These are phyloP conservation scores for Oligia latruncula DNA, from an alignment of 2,888 invertebrate genomes.

Conservation along the genomic window DNA sequence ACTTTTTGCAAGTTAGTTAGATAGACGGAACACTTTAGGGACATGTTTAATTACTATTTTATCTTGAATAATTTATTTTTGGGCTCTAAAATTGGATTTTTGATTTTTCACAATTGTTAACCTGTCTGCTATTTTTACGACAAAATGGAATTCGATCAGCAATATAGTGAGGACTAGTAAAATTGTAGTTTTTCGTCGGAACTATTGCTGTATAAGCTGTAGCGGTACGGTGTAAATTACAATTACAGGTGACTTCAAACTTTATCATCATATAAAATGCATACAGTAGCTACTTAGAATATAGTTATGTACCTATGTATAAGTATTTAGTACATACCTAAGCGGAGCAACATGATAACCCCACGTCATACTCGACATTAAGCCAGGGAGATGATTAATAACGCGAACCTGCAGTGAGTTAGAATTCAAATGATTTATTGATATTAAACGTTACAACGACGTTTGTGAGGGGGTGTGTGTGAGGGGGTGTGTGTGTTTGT, in stretches of 20 bases:
- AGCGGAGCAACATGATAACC: not conserved
- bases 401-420: conserved; percentile 35
- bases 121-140: not conserved
- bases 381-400: conserved; percentile 49
- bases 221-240: not conserved
- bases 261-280: not conserved
- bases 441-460: not conserved
- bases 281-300: not conserved
- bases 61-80: conserved; percentile 17
- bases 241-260: not conserved
- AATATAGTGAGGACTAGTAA: not conserved
- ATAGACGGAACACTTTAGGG: conserved; percentile 31
- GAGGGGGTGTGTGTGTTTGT: too few relatives aligned
- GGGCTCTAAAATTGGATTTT: conserved; percentile 3
- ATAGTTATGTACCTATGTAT: not conserved
- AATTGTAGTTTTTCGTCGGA: too few relatives aligned
- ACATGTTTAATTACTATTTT: conserved; percentile 34
- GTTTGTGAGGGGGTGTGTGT: too few relatives aligned
- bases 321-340: not conserved
- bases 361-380: conserved; percentile 20
- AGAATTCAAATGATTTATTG: conserved; percentile 33
- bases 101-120: not conserved
- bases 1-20: conserved; percentile 11
- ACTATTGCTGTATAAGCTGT: too few relatives aligned
- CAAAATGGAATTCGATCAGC: not conserved